Base-by-base conservation (phyloP, 2,113 vertebrate genomes). In the Colossoma macropomum region DNA sequence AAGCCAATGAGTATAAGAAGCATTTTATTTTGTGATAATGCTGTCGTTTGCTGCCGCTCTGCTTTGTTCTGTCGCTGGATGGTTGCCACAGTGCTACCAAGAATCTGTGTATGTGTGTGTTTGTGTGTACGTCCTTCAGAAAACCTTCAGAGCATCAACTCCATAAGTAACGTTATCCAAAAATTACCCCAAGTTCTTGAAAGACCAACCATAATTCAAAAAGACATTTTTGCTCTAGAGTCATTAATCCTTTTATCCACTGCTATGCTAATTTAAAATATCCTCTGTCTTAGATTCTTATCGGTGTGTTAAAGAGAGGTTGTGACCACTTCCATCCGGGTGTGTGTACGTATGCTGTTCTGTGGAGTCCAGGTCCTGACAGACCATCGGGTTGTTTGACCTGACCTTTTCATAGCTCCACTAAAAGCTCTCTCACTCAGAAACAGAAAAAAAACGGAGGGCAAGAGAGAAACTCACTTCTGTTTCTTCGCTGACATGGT, bases 31-130 rank as follows among this genome's bases (percentile, higher is more conserved):
- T 77, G 63, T 83, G 27, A 70, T 69, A 77, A 66, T 21, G 65
- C 74, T 69, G 73, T 77, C 62, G 74, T 83, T 63, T 50, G 81
- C 81, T 83, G 52, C 75, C 7, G 81, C 75, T 83, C 74, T 71
- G 81, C 81, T 83, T 83, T 15, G 6, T 83, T 83, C 28, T 48
- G 30, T 83, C 60, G 65, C 38, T 83, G 81, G 50, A 60, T 62
- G 50, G 65, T 77, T 11, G 32, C 19, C 52, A 59, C 73, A 69
- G 50, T 27, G 73, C 62, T 77, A 70, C 63, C 73, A 75, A 62
- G 19, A 62, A 0, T 59, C 32, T 82, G n/a, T 59, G 21, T 50
- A 27, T 17, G 28, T 32, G 78, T 71, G 65, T 60, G 52, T 59
- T 19, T 75, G 10, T 75, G 54, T 23, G 11, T 62, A 30, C 62